These are phyloP conservation scores for Enoplosus armatus DNA, from an alignment of 2,797 vertebrate species.

Conservation along the genomic window DNA sequence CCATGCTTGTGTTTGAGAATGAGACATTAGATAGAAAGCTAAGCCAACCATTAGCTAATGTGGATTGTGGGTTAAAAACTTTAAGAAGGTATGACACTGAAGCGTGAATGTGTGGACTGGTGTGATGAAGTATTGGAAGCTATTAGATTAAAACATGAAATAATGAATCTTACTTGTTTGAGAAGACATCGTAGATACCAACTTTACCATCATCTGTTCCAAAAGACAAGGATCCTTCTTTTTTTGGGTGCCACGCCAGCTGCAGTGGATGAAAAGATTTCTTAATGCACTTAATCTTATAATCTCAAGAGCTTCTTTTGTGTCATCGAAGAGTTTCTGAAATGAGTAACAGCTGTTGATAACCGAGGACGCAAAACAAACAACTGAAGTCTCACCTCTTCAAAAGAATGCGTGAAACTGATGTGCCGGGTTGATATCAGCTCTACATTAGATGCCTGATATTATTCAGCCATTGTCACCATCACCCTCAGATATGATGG, in stretches of 20 bases:
- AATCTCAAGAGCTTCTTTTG: too few species aligned
- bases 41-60: not conserved
- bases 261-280: slow-evolving; percentile 58
- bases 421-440: not conserved
- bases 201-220: slow-evolving; percentile 99
- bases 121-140: not conserved
- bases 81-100: not conserved
- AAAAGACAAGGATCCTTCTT: slow-evolving; percentile 93
- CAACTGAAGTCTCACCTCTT: not conserved
- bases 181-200: slow-evolving; percentile 93
- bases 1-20: not conserved
- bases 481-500: not conserved
- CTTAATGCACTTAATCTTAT: not conserved
- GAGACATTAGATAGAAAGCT: not conserved
- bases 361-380: not conserved
- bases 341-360: not conserved
- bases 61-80: not conserved
- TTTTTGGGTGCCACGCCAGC: slow-evolving; percentile 94
- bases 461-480: not conserved
- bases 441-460: not conserved
- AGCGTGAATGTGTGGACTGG: not conserved
- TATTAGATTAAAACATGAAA: not conserved
- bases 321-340: not conserved
- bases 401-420: not conserved
- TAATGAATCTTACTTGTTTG: slow-evolving; percentile 88